These are phyloP conservation scores for Mesocentrotus franciscanus DNA, from an alignment of 53 echinoderm and acorn worm species.

Conservation along the genomic window DNA sequence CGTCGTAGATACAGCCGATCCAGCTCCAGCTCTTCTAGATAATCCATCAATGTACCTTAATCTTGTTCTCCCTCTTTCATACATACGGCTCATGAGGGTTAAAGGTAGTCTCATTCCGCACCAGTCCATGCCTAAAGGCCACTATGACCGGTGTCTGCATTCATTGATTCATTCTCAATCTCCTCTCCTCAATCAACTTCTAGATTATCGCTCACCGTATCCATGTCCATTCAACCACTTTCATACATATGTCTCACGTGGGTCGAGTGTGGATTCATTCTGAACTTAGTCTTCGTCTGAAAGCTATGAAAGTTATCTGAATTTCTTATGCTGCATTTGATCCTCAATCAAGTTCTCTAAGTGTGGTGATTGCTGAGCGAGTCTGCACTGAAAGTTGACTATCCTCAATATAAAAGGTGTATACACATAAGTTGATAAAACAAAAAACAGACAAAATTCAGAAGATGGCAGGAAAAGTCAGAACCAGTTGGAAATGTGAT, in stretches of 20 bases:
- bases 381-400: too few relatives aligned
- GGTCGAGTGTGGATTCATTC: neutral
- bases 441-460: too few relatives aligned
- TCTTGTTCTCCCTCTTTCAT: neutral
- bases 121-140: too few relatives aligned
- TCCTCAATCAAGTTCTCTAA: too few relatives aligned
- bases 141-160: neutral
- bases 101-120: too few relatives aligned
- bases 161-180: neutral
- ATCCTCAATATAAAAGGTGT: too few relatives aligned
- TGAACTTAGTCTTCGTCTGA: neutral
- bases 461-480: too few relatives aligned
- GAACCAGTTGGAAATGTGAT: too few relatives aligned
- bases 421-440: too few relatives aligned
- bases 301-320: too few relatives aligned
- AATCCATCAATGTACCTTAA: neutral
- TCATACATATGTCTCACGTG: neutral
- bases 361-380: too few relatives aligned
- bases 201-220: neutral
- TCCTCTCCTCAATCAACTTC: neutral
- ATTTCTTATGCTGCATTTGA: too few relatives aligned
- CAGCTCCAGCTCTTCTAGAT: conserved; percentile 92
- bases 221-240: neutral
- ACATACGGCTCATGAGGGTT: neutral
- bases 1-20: conserved; percentile 94